phyloP scores from a whole-genome alignment of 92 coral and sea anemone genomes.

The Meandrina meandrites region DNA sequence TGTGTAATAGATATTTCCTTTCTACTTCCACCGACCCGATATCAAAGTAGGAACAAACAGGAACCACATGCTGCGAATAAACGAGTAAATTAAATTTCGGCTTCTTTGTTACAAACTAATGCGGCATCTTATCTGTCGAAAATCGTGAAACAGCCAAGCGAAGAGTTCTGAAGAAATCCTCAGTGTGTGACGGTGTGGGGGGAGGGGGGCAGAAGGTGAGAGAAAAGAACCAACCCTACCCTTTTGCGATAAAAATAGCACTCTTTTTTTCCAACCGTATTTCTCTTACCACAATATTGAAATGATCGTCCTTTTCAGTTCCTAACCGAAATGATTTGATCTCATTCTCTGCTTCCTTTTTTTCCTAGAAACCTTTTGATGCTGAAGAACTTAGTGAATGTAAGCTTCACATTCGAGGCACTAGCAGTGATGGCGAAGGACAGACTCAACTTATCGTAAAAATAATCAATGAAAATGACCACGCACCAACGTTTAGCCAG shows the following conservation, averaged over 20 bases:
- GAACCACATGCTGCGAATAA: not conserved
- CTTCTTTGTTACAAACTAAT: not conserved
- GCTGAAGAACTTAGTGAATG: conserved; percentile 81
- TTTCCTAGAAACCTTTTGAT: conserved; percentile 72
- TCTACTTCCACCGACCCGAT: not conserved
- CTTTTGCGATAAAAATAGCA: not conserved
- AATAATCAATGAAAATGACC: conserved; percentile 83
- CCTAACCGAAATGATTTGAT: not conserved
- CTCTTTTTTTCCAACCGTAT: not conserved
- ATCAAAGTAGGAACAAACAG: not conserved
- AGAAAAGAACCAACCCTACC: not conserved
- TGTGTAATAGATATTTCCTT: not conserved
- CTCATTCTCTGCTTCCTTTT: not conserved
- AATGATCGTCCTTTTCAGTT: not conserved
- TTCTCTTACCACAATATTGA: not conserved
- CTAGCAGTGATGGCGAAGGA: conserved; percentile 73
- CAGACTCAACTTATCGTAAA: conserved; percentile 64
- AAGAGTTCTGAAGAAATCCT: not conserved
- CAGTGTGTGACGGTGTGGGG: not conserved
- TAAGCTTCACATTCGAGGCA: conserved; percentile 71
- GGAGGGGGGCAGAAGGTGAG: not conserved
- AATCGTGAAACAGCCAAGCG: not conserved
- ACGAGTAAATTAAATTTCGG: not conserved
- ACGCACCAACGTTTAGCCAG: conserved; percentile 73
- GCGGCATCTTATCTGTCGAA: not conserved